These are phyloP conservation scores for Pyralis farinalis DNA, from an alignment of 2,888 invertebrate species.

Conservation along the genomic window DNA sequence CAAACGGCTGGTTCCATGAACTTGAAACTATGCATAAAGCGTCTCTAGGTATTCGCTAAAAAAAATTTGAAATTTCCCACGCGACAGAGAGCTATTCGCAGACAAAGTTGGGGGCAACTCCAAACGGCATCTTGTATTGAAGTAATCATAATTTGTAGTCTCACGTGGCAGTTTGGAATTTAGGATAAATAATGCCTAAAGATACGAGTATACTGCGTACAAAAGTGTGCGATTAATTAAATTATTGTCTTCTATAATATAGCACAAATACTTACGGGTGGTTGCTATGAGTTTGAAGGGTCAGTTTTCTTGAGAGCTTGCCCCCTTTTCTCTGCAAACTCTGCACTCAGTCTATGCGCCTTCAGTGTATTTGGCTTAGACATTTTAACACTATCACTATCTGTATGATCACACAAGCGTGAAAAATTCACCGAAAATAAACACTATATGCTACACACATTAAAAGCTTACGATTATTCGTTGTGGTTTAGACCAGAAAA, in stretches of 20 bases:
- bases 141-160: too few relatives aligned
- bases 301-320: slow-evolving; percentile 65
- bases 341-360: slow-evolving; percentile 74
- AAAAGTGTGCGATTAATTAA: too few relatives aligned
- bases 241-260: neutral
- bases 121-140: too few relatives aligned
- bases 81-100: too few relatives aligned
- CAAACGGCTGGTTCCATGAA: too few relatives aligned
- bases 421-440: slow-evolving; percentile 31
- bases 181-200: too few relatives aligned
- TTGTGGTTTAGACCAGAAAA: slow-evolving; percentile 44
- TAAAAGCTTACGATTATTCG: slow-evolving; percentile 44
- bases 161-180: too few relatives aligned
- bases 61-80: too few relatives aligned
- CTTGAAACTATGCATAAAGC: too few relatives aligned
- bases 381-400: slow-evolving; percentile 55
- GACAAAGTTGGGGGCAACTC: too few relatives aligned
- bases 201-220: too few relatives aligned
- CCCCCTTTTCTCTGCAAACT: slow-evolving; percentile 69
- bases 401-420: slow-evolving; percentile 20
- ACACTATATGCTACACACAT: slow-evolving; percentile 33
- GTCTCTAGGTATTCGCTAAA: too few relatives aligned
- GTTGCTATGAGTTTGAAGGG: slow-evolving; percentile 71
- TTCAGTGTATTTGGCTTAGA: slow-evolving; percentile 73
- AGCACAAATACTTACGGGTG: slow-evolving; percentile 59